Conservation (phyloP, 2,113 vertebrate species). For the Nymphicus hollandicus region DNA sequence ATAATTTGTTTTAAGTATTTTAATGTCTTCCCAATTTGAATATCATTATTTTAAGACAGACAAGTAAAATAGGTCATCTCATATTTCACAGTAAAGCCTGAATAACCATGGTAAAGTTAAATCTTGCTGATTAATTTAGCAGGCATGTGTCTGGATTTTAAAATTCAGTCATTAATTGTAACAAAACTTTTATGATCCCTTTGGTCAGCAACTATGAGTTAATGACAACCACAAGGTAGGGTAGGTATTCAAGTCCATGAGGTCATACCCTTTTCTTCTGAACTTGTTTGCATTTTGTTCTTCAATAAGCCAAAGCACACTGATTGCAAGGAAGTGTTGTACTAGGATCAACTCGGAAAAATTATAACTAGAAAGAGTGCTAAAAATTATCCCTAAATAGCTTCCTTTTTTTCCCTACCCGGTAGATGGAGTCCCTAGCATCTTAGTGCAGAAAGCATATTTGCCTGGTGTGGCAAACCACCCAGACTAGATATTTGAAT, state of each 20-base stretch:
- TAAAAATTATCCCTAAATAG: not conserved
- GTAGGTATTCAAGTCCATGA: not conserved
- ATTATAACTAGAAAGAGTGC: not conserved
- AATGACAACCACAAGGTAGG: not conserved
- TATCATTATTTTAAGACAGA: not conserved
- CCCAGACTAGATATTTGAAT: not conserved
- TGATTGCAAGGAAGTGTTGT: not conserved
- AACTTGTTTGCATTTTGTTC: not conserved
- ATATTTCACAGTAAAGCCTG: not conserved
- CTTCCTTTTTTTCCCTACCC: rapidly evolving
- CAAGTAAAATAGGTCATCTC: not conserved
- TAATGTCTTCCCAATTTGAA: not conserved
- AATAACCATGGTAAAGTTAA: not conserved
- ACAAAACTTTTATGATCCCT: not conserved
- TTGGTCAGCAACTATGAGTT: not conserved
- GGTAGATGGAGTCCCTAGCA: not conserved
- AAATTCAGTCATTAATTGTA: not conserved
- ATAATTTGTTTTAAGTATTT: not conserved
- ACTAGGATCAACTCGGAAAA: not conserved
- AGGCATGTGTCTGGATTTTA: not conserved
- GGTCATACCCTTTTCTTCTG: not conserved
- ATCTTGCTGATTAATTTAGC: not conserved
- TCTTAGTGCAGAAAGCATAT: not conserved
- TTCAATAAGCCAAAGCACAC: not conserved
- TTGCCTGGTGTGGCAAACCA: not conserved